Conservation (phyloP, 2,888 invertebrate species). For the Boloria selene region DNA sequence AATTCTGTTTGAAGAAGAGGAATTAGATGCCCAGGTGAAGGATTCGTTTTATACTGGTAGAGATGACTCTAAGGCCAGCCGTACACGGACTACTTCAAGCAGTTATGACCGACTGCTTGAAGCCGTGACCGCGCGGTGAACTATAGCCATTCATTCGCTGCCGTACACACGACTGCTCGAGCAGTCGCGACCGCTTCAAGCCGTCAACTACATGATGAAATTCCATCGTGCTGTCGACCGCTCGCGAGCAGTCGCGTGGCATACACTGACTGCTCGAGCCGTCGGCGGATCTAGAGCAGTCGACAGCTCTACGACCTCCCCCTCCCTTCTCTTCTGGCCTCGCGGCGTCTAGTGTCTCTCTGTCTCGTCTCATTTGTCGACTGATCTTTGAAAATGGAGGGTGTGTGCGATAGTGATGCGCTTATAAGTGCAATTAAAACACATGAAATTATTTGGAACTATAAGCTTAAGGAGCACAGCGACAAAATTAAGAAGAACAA, state of each 20-base stretch:
- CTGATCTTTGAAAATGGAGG: constrained; percentile 41
- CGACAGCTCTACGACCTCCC: constrained; percentile 27
- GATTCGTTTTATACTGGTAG: background rate
- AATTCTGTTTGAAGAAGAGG: background rate
- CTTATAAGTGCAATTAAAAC: constrained; percentile 43
- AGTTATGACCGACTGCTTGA: constrained; percentile 6
- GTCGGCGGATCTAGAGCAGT: constrained; percentile 19
- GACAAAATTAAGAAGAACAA: constrained; percentile 44
- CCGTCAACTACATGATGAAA: constrained; percentile 42
- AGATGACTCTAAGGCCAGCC: background rate
- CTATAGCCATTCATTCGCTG: constrained; percentile 41
- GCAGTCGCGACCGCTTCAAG: constrained; percentile 46
- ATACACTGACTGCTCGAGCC: constrained; percentile 40
- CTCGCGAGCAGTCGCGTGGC: constrained; percentile 35
- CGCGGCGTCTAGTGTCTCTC: constrained; percentile 25
- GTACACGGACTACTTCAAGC: background rate
- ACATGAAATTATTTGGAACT: constrained; percentile 43
- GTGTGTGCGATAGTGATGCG: constrained; percentile 41
- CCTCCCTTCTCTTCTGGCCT: constrained; percentile 13
- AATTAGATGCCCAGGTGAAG: background rate
- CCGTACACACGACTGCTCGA: constrained; percentile 43
- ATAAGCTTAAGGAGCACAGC: constrained; percentile 42
- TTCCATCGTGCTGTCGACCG: constrained; percentile 21
- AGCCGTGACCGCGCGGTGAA: constrained; percentile 20
- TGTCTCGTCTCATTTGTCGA: constrained; percentile 29